Conservation (phyloP, 1,140 invertebrate species). For the Cheumatopsyche charites region DNA sequence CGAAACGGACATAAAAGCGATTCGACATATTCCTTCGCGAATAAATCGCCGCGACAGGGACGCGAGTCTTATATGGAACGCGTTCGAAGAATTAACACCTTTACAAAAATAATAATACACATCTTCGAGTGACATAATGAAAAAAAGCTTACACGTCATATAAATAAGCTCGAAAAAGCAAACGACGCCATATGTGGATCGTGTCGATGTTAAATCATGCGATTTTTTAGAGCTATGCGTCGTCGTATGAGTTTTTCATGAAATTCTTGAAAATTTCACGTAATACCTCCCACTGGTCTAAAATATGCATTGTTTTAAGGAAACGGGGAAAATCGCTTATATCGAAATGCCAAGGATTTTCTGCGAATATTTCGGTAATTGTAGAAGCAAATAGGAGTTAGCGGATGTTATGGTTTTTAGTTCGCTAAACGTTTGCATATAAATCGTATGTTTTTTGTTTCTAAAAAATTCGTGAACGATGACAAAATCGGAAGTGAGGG, state of each 20-base stretch:
- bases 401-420: constrained; percentile 10
- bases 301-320: not conserved
- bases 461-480: not conserved
- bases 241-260: too few species aligned
- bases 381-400: not conserved
- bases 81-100: not conserved
- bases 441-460: not conserved
- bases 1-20: not conserved
- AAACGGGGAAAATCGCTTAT: not conserved
- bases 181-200: not conserved
- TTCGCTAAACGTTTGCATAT: not conserved
- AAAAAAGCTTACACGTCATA: too few species aligned
- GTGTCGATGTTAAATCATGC: not conserved
- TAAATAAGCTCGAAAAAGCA: constrained; percentile 7
- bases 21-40: not conserved
- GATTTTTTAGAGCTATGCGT: too few species aligned
- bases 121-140: not conserved
- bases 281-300: not conserved
- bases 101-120: too few species aligned
- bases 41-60: constrained; percentile 5
- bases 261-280: not conserved
- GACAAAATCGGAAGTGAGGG: constrained; percentile 5
- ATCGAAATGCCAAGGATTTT: constrained; percentile 1
- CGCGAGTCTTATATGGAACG: not conserved
- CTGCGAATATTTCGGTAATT: not conserved